Evolutionary conservation across 2,888 invertebrate species (phyloP), one percentile per base, ranked within the genome.

Genomic region (Barypeithes pellucidus): DNA sequence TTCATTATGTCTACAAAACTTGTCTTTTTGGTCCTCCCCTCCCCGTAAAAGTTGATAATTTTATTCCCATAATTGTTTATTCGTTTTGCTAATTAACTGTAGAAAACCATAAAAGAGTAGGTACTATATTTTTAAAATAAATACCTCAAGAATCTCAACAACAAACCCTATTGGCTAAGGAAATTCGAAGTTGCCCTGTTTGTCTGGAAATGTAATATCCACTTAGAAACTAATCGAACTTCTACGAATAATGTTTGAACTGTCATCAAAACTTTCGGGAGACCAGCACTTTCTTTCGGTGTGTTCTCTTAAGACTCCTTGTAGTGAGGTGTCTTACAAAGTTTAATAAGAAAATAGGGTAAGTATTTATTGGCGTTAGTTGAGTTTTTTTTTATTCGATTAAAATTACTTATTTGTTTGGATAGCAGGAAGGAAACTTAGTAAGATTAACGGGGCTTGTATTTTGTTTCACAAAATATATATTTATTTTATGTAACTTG

Each of bases 141-240:
- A 50, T 22, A 2, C 54, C 16, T 14, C 16, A 33, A 54, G 29
- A 8, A 61, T 11, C 61, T 61, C 24, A 61, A 61, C 61, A 61
- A 41, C 14, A 45, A 43, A 61, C 24, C 18, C 20, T 43, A 61
- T 14, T 18, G 43, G 43, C 12, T 61, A 61, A 61, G 41, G 39
- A 61, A 61, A 61, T 61, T 61, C 61, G 43, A 61, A 61, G 43
- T 61, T 18, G 14, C 16, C 8, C n/a, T 12, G 22, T 43, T 43
- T 41, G 14, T 43, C 36, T 24, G 61, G 61, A 61, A 61, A 61
- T 43, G 14, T 41, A 61, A 61, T 61, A 61, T 61, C 61, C 43
- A 43, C 43, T 61, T 43, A 61, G 61, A 43, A 61, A 61, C 43
- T 61, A 61, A 43, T 61, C 61, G 43, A 61, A 61, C 24, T 41